Conservation (phyloP, 2,797 vertebrate species). For the Mormyrus hasselquistii region DNA sequence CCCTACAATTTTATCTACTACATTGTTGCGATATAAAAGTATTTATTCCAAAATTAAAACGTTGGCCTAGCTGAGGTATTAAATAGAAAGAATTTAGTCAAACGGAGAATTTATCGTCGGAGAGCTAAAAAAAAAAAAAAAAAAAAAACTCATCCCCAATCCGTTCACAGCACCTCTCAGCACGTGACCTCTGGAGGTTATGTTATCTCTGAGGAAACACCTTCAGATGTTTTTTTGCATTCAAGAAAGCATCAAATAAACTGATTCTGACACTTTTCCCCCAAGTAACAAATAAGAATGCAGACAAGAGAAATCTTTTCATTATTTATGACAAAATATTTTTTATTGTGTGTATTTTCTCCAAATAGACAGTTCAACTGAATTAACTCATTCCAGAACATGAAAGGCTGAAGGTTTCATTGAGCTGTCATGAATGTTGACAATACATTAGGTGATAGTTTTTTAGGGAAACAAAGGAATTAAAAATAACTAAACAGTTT, state of each 20-base stretch:
- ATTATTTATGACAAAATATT: constrained; percentile 8
- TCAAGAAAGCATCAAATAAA: neutral
- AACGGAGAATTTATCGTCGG: neutral
- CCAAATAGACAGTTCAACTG: neutral
- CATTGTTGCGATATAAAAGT: neutral
- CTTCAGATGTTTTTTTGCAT: neutral
- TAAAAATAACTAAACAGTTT: neutral
- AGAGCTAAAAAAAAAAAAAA: neutral
- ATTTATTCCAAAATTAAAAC: neutral
- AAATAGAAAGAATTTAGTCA: neutral
- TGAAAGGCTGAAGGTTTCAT: neutral
- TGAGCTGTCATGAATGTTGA: neutral
- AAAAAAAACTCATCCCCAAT: neutral
- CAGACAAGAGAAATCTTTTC: neutral
- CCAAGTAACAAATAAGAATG: neutral
- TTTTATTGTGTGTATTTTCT: neutral
- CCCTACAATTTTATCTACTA: neutral
- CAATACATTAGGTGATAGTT: neutral
- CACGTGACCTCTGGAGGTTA: neutral
- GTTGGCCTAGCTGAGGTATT: neutral
- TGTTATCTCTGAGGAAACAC: neutral
- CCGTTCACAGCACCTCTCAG: neutral
- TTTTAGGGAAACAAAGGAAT: neutral
- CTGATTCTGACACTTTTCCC: neutral
- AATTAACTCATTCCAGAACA: neutral